Percentiles rank a stretch among this genome's conserved stretches.
These are phyloP conservation scores for Rosalia funebris DNA, from an alignment of 2,888 invertebrate genomes.

Conservation along the genomic window DNA sequence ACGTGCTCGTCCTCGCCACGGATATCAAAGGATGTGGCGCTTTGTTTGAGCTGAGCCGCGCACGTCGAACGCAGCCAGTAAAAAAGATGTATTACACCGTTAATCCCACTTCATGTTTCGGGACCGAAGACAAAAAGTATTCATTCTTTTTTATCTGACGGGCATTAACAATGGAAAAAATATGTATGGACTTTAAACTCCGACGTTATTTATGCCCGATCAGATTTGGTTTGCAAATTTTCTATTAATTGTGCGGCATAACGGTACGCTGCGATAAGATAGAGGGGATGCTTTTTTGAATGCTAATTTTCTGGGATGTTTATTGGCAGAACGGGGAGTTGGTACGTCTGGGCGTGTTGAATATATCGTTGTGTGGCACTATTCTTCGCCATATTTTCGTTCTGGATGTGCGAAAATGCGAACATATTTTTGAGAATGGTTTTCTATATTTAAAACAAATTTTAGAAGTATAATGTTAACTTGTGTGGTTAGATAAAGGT, in stretches of 20 bases:
- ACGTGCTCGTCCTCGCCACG: conserved; percentile 27
- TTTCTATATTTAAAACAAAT: no score
- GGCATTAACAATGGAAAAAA: conserved; percentile 42
- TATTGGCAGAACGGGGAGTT: no score
- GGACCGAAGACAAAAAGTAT: conserved; percentile 48
- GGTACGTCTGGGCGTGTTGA: no score
- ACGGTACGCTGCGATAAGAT: not conserved
- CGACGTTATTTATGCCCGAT: conserved; percentile 42
- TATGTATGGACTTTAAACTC: conserved; percentile 41
- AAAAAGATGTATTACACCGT: conserved; percentile 50
- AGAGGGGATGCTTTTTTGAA: not conserved
- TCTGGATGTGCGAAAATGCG: no score
- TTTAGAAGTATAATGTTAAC: no score
- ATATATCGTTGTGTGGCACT: no score
- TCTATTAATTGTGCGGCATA: conserved; percentile 38
- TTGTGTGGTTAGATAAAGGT: no score
- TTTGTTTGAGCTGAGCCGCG: conserved; percentile 40
- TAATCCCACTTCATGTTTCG: conserved; percentile 48
- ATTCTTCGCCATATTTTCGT: no score
- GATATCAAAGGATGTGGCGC: conserved; percentile 26
- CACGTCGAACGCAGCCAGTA: conserved; percentile 43
- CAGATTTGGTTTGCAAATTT: conserved; percentile 43
- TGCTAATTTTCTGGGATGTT: no score
- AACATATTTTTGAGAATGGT: no score
- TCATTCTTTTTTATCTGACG: conserved; percentile 43